These are phyloP conservation scores for Leptinotarsa juncta DNA, from an alignment of 2,888 invertebrate genomes.

Conservation along the genomic window DNA sequence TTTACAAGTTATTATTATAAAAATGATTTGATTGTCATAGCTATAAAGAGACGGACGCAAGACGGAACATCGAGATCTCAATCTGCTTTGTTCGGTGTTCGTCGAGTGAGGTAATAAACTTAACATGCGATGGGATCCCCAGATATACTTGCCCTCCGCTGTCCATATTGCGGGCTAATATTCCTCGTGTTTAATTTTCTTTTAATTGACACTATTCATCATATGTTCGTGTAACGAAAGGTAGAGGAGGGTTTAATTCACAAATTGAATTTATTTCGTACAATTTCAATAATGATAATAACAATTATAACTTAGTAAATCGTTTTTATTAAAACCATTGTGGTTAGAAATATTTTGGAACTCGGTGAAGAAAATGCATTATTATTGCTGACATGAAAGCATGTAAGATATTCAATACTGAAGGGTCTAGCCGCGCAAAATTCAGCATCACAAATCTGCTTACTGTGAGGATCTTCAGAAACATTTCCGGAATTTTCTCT, in stretches of 20 bases:
- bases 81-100: slow-evolving; percentile 53
- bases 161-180: slow-evolving; percentile 40
- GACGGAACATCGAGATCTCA: slow-evolving; percentile 50
- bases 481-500: no score
- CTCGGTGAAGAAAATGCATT: no score
- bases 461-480: no score
- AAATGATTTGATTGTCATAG: slow-evolving; percentile 44
- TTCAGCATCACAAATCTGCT: no score
- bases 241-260: not conserved
- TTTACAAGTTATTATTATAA: slow-evolving; percentile 29
- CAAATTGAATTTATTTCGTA: not conserved
- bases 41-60: slow-evolving; percentile 45
- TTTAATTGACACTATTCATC: slow-evolving; percentile 50
- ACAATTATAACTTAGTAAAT: no score
- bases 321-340: no score
- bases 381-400: no score
- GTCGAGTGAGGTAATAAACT: slow-evolving; percentile 56
- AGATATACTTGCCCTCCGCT: slow-evolving; percentile 48
- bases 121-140: slow-evolving; percentile 51
- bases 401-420: no score
- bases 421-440: no score
- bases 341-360: no score
- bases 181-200: slow-evolving; percentile 45
- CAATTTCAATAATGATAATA: not conserved
- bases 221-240: slow-evolving; percentile 39